Percentiles rank a stretch among this genome's conserved stretches.
Conservation (phyloP, 2,797 vertebrate genomes). For the Etheostoma perlongum region DNA sequence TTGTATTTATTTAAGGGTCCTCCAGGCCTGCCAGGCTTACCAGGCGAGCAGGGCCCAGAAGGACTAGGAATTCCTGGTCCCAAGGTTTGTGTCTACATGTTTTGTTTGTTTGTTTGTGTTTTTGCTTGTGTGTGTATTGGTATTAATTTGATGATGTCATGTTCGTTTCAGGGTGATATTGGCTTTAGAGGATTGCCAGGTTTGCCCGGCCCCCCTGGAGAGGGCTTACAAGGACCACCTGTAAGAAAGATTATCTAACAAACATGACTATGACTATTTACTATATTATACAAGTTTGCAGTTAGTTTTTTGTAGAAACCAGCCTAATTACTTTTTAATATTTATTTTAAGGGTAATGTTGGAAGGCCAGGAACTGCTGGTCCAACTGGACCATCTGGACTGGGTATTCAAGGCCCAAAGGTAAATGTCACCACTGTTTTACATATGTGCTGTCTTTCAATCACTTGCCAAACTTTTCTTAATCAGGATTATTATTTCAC, state of each 20-base stretch:
- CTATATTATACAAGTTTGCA: not conserved
- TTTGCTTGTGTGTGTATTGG: not conserved
- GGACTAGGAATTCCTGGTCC: conserved; percentile 91
- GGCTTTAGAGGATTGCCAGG: conserved; percentile 90
- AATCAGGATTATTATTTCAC: not conserved
- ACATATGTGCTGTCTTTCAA: not conserved
- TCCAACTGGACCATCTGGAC: conserved; percentile 87
- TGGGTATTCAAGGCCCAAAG: conserved; percentile 93
- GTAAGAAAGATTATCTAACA: conserved; percentile 79
- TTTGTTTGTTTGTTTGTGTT: not conserved
- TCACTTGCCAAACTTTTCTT: not conserved
- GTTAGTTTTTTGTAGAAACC: not conserved
- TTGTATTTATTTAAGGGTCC: conserved; percentile 82
- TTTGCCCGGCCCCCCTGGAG: conserved; percentile 88
- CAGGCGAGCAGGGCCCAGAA: conserved; percentile 88
- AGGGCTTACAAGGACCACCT: conserved; percentile 89
- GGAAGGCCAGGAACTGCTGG: conserved; percentile 88
- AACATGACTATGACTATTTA: not conserved
- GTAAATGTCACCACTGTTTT: conserved; percentile 74
- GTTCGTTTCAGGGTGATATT: conserved; percentile 87
- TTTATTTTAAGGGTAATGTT: conserved; percentile 84
- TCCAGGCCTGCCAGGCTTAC: conserved; percentile 86
- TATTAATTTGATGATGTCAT: conserved; percentile 12
- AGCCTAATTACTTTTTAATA: conserved; percentile 24
- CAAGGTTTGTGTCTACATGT: conserved; percentile 83